phyloP scores from a whole-genome alignment of 2,888 invertebrate genomes.

The Druceiella hillmani region DNA sequence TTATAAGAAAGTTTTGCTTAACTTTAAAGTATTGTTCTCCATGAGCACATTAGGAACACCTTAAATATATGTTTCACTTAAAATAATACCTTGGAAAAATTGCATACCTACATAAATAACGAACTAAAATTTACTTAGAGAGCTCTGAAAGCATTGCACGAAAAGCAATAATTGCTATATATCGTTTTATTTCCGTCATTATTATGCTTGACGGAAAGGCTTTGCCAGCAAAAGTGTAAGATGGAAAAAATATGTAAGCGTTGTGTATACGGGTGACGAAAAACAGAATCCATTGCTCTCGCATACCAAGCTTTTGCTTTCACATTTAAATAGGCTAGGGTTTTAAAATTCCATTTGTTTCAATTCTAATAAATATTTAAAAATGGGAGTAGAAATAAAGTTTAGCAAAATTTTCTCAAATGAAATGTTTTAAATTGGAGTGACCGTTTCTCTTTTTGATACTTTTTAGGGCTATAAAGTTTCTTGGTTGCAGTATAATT shows the following conservation, averaged over 20 bases:
- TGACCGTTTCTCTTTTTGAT: background rate
- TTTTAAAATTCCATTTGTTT: slow-evolving; percentile 17
- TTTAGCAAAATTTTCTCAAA: slow-evolving; percentile 15
- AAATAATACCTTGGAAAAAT: slow-evolving; percentile 14
- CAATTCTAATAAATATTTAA: slow-evolving; percentile 14
- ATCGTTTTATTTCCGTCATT: too few relatives aligned
- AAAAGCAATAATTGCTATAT: slow-evolving; percentile 9
- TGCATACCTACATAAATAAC: slow-evolving; percentile 9
- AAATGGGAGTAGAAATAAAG: slow-evolving; percentile 12
- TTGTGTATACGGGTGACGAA: slow-evolving; percentile 17
- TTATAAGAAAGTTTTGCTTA: too few relatives aligned
- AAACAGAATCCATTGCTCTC: slow-evolving; percentile 10
- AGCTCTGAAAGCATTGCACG: slow-evolving; percentile 13
- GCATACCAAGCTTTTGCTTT: slow-evolving; percentile 19
- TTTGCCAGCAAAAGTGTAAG: too few relatives aligned
- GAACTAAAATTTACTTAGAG: slow-evolving; percentile 14
- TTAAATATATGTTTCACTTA: slow-evolving; percentile 17
- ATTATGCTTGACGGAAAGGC: too few relatives aligned
- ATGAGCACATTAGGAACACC: slow-evolving; percentile 15
- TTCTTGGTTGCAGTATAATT: slow-evolving; percentile 4
- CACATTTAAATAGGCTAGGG: slow-evolving; percentile 15
- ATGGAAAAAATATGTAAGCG: slow-evolving; percentile 17
- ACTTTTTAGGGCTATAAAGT: slow-evolving; percentile 3
- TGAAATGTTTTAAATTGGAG: slow-evolving; percentile 12
- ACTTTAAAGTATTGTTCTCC: slow-evolving; percentile 16